Evolutionary conservation across 2,888 invertebrate species (phyloP).

Genomic region (Lasioglossum marginatum): DNA sequence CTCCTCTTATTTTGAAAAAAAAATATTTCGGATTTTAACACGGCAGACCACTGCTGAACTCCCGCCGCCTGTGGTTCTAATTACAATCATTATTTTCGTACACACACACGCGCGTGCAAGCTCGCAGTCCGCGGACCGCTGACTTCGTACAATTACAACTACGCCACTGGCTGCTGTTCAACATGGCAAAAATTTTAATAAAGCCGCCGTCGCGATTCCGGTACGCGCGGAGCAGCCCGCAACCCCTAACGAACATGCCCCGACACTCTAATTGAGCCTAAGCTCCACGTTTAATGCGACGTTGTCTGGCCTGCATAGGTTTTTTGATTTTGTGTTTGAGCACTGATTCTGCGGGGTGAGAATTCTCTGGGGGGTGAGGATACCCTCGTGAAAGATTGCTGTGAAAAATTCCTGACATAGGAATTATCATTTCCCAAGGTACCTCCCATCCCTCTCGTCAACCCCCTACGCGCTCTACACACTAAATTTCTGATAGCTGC

Average conservation of each 20-base stretch:
- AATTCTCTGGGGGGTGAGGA: not conserved
- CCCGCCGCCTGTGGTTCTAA: not conserved
- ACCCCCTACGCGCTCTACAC: not conserved
- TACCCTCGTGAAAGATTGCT: not conserved
- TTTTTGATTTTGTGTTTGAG: not conserved
- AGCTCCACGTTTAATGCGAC: not conserved
- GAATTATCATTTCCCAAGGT: not conserved
- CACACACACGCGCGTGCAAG: not conserved
- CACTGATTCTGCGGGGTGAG: not conserved
- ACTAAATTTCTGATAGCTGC: too few relatives aligned
- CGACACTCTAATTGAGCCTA: not conserved
- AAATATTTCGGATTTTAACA: not conserved
- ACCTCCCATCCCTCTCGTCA: not conserved
- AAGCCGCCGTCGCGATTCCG: not conserved
- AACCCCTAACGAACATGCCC: not conserved
- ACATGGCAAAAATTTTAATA: slow-evolving; percentile 10
- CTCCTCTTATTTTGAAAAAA: not conserved
- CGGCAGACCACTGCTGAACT: not conserved
- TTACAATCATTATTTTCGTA: not conserved
- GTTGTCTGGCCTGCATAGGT: not conserved
- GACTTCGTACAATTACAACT: slow-evolving; percentile 5
- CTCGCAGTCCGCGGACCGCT: not conserved
- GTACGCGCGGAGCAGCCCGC: not conserved
- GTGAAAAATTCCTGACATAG: not conserved
- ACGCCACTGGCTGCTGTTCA: not conserved